These are phyloP conservation scores for Protonibea diacanthus DNA, from an alignment of 2,797 vertebrate genomes.

Conservation along the genomic window DNA sequence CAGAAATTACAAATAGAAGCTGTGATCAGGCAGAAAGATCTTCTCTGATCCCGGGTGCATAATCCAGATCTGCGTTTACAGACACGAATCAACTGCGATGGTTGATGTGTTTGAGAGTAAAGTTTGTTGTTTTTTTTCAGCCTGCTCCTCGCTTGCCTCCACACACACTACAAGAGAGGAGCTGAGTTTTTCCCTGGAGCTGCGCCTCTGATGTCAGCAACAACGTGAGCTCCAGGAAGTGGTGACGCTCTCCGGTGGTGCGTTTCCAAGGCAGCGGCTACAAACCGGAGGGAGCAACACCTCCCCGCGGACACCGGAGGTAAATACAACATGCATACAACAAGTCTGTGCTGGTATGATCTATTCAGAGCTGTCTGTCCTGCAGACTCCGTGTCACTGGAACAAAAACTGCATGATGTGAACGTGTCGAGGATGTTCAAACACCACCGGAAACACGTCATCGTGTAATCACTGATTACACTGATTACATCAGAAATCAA, in stretches of 20 bases:
- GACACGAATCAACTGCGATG: conserved; percentile 7
- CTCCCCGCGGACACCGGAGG: conserved; percentile 40
- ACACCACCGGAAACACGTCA: too few relatives aligned
- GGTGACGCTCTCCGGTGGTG: conserved; percentile 77
- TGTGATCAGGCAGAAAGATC: conserved; percentile 30
- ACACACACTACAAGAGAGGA: conserved; percentile 53
- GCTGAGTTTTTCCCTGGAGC: conserved; percentile 70
- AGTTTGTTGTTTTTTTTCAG: conserved; percentile 67
- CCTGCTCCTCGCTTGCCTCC: conserved; percentile 64
- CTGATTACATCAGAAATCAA: too few relatives aligned
- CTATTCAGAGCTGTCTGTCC: too few relatives aligned
- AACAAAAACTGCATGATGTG: too few relatives aligned
- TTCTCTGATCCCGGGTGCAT: conserved; percentile 47
- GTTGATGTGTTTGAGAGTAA: conserved; percentile 61
- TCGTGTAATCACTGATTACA: too few relatives aligned
- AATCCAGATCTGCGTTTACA: conserved; percentile 66
- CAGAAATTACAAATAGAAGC: conserved; percentile 52
- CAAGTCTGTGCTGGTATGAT: too few relatives aligned
- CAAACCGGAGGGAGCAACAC: conserved; percentile 40
- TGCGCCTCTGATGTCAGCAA: conserved; percentile 81
- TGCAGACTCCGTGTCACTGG: not conserved
- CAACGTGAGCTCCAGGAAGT: conserved; percentile 83
- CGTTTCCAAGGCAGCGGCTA: conserved; percentile 55
- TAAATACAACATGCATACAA: conserved; percentile 21
- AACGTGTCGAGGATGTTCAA: not conserved